These are phyloP conservation scores for Anhinga rufa DNA, from an alignment of 2,113 vertebrate genomes.

Conservation along the genomic window DNA sequence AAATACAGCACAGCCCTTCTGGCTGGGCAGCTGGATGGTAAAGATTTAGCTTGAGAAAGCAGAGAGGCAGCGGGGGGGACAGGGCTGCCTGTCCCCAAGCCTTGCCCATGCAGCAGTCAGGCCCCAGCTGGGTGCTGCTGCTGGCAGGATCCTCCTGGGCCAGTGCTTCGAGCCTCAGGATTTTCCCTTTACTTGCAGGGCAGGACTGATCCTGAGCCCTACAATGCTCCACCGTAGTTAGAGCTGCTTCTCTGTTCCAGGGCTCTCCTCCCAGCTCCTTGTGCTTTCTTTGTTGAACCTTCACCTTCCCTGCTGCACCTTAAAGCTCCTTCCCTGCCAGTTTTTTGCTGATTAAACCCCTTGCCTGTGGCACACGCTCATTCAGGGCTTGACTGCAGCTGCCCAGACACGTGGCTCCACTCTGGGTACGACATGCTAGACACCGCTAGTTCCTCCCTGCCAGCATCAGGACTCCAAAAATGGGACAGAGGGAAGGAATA, in stretches of 20 bases:
- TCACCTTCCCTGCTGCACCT: background rate
- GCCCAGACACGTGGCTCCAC: background rate
- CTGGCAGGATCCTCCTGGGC: background rate
- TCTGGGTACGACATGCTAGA: background rate
- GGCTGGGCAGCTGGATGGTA: background rate
- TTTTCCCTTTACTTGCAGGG: background rate
- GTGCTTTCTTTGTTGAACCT: background rate
- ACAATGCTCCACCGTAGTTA: background rate
- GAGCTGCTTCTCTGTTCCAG: background rate
- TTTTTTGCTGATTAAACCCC: background rate
- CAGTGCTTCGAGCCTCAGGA: background rate
- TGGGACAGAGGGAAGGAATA: background rate
- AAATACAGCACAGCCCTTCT: background rate
- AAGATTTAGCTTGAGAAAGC: background rate
- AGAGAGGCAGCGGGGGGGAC: background rate
- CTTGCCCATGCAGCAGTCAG: too few species aligned
- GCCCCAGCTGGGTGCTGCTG: background rate
- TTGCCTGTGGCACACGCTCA: rapidly evolving
- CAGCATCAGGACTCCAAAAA: background rate
- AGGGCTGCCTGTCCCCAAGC: background rate
- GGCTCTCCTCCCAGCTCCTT: background rate
- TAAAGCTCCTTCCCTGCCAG: background rate
- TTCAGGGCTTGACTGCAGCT: background rate
- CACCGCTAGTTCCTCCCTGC: background rate
- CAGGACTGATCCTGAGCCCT: background rate